Evolutionary conservation across 2,113 vertebrate genomes (phyloP).

Genomic region (Thermophis baileyi): DNA sequence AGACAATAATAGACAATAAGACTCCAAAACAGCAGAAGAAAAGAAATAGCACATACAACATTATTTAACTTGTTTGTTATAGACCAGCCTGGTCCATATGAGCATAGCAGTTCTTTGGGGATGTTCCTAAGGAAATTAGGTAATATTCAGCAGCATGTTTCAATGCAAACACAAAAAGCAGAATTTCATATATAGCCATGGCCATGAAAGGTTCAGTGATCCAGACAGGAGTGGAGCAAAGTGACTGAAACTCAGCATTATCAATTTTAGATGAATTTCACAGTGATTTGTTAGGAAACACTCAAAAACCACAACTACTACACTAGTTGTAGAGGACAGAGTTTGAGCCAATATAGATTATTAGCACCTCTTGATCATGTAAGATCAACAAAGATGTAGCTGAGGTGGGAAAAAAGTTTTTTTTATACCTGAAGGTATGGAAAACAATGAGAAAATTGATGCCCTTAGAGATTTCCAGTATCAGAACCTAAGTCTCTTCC

Average conservation of each 20-base stretch:
- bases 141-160: not conserved
- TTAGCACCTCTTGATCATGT: slow-evolving; percentile 71
- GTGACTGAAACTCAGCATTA: not conserved
- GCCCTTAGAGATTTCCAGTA: slow-evolving; percentile 32
- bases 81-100: slow-evolving; percentile 77
- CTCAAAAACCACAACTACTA: slow-evolving; percentile 71
- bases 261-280: slow-evolving; percentile 51
- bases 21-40: slow-evolving; percentile 76
- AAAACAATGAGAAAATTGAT: slow-evolving; percentile 70
- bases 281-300: slow-evolving; percentile 73
- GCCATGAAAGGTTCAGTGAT: not conserved
- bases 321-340: slow-evolving; percentile 67
- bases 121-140: slow-evolving; percentile 64
- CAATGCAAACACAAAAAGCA: not conserved
- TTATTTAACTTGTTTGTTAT: slow-evolving; percentile 74
- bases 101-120: slow-evolving; percentile 74
- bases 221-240: not conserved
- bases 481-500: not conserved
- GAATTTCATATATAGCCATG: not conserved
- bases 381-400: slow-evolving; percentile 81
- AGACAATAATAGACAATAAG: slow-evolving; percentile 68
- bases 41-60: slow-evolving; percentile 70
- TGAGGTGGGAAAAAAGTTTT: slow-evolving; percentile 76
- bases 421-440: slow-evolving; percentile 72
- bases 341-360: slow-evolving; percentile 67